Conservation (phyloP, 2,113 vertebrate genomes). For the Lonchura striata region DNA sequence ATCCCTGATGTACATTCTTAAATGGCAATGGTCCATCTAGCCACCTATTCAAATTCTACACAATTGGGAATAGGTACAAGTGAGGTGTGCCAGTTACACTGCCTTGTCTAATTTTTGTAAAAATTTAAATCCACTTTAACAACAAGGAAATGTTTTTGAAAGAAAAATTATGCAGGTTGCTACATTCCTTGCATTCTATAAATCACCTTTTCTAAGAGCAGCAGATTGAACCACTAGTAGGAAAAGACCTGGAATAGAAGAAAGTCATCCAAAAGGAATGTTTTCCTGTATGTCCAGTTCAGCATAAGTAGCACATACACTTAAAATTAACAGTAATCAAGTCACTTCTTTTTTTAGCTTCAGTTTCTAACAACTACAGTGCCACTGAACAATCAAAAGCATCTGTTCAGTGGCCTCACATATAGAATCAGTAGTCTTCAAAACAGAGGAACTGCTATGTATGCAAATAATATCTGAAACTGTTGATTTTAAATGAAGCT, state of each 20-base stretch:
- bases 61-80: slow-evolving; percentile 78
- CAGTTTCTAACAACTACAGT: slow-evolving; percentile 67
- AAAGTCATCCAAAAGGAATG: slow-evolving; percentile 79
- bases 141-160: slow-evolving; percentile 78
- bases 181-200: slow-evolving; percentile 86
- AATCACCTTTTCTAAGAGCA: slow-evolving; percentile 81
- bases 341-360: slow-evolving; percentile 70
- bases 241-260: slow-evolving; percentile 82
- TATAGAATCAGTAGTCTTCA: slow-evolving; percentile 81
- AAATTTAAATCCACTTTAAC: slow-evolving; percentile 78
- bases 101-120: slow-evolving; percentile 78
- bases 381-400: slow-evolving; percentile 69
- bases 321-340: slow-evolving; percentile 74
- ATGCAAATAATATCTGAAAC: slow-evolving; percentile 66
- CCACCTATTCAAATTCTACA: slow-evolving; percentile 81
- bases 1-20: slow-evolving; percentile 89
- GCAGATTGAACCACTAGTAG: slow-evolving; percentile 81
- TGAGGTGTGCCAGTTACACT: slow-evolving; percentile 83
- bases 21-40: slow-evolving; percentile 83
- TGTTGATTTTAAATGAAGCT: slow-evolving; percentile 70
- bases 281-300: slow-evolving; percentile 80
- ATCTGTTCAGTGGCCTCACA: slow-evolving; percentile 71
- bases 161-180: slow-evolving; percentile 80
- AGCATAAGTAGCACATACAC: slow-evolving; percentile 78
- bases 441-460: slow-evolving; percentile 71